Base-by-base conservation (phyloP, 2,888 invertebrate species). In the Drosophila monieri region DNA sequence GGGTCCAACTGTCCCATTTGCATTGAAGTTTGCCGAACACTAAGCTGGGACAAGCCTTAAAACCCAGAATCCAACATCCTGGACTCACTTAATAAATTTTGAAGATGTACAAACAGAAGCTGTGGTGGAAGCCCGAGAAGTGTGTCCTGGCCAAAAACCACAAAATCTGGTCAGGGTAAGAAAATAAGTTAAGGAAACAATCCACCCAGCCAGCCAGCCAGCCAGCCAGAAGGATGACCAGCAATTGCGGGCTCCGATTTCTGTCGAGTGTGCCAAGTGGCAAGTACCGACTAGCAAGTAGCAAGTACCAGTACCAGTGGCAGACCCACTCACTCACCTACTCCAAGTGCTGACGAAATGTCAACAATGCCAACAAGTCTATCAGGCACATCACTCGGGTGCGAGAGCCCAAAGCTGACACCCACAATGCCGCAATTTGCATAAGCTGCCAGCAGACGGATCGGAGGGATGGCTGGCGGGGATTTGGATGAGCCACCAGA, bases 351-450 rank as follows among this genome's bases (percentile, higher is more conserved):
- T 88, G 88, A 88, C 73, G 86, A 81, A 81, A 81, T 88, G 80
- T 81, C 88, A 81, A 86, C 88, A 84, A 78, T 69, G 69, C 74
- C 81, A 81, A 81, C 81, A 81, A 81, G 81, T 81, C 81, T 88
- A 81, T 81, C 80, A 74, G 61, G 53, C 59, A 60, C 68, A 71
- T 80, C 80, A 74, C 67, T 77, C 66, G 49, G 67, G 43, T 46
- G 67, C 54, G 48, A 62, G 64, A 54, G 44, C 51, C 49, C 64
- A 48, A 39, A 49, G 57, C 83, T 87, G 80, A 85, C 80, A 88
- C 88, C 80, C 80, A 80, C 80, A 88, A 83, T 77, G 74, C 80
- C 67, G 76, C 88, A 88, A 81, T 88, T 81, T 88, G 81, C 81
- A 81, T 81, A 81, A 81, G 81, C 81, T 80, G 84, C 86, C 55